Base-by-base conservation (phyloP, 1,140 invertebrate species). In the Linepithema humile region DNA sequence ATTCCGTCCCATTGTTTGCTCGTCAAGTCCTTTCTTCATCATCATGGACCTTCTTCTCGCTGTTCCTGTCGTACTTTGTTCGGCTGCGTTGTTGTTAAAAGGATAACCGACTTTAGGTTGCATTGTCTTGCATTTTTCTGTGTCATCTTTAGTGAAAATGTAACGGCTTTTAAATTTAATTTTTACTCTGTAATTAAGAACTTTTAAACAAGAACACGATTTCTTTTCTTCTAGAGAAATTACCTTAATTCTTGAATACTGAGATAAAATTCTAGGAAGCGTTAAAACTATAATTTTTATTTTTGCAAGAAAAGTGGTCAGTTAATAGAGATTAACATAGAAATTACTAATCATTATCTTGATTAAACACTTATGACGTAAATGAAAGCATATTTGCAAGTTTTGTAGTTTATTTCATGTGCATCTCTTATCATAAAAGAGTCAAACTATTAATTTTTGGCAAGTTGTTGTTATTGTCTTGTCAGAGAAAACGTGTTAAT, bases 1-100 rank as follows among this genome's bases (percentile, higher is more conserved):
- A 92, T 91, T 90, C 80, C 88, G 73, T 40, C 40, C 89, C 78
- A 91, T 92, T 91, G 87, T 90, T 85, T 70, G 60, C 62, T 82
- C 83, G 83, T 88, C 87, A 84, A 70, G 38, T 45, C 40, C 55
- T 84, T 87, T 85, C 75, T 75, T 72, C 50, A 38, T 72, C 60
- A 53, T 48, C 38, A 20, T 43, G 72, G 50, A 57, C 50, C 40
- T 23, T 72, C 45, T 57, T 26, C 15, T 45, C 35, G 40, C 50
- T 17, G 38, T 29, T 69, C 10, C 69, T 35, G 57, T 17, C 45
- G 40, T 23, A 23, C 32, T 40, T 55, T 38, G 64, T 80, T 70
- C 64, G 23, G 17, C 43, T 15, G n/a, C 48, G 2, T 40, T 53
- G 26, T 70, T 70, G 40, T 43, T 55, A 55, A 67, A 55, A 32